These are phyloP conservation scores for Dicyrtoma fusca DNA, from an alignment of 2,888 invertebrate species.

Conservation along the genomic window DNA sequence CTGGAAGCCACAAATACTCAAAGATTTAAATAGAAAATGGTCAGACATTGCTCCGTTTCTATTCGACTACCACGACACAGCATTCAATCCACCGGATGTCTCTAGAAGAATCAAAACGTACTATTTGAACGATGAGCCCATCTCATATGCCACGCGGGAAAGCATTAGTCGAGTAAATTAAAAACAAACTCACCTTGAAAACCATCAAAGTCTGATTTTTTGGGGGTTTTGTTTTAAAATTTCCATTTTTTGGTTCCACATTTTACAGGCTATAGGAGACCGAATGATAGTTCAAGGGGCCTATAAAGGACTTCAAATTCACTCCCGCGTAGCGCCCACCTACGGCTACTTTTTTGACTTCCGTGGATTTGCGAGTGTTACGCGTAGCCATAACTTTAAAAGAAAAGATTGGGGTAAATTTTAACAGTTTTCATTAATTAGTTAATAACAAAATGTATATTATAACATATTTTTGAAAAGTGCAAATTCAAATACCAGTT, in stretches of 20 bases:
- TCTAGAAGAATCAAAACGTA: slow-evolving; percentile 32
- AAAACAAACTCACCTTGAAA: no score
- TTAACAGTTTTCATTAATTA: not conserved
- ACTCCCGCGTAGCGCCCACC: slow-evolving; percentile 45
- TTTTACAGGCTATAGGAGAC: slow-evolving; percentile 46
- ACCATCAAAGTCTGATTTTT: not conserved
- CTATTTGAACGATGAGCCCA: slow-evolving; percentile 32
- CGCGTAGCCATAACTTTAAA: slow-evolving; percentile 35
- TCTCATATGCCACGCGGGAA: slow-evolving; percentile 31
- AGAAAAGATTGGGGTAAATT: slow-evolving; percentile 45
- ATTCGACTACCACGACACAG: slow-evolving; percentile 33
- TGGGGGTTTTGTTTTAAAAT: not conserved
- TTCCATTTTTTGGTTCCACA: not conserved
- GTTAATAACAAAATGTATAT: not conserved
- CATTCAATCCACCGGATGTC: slow-evolving; percentile 21
- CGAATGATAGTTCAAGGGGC: slow-evolving; percentile 43
- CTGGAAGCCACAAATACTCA: slow-evolving; percentile 35
- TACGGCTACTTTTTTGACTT: slow-evolving; percentile 46
- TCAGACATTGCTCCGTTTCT: slow-evolving; percentile 31
- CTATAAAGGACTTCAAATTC: slow-evolving; percentile 41
- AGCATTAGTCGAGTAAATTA: slow-evolving; percentile 35
- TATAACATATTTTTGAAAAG: not conserved
- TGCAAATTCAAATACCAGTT: not conserved
- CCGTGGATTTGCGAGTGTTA: slow-evolving; percentile 35
- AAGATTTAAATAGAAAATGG: slow-evolving; percentile 37